A percentile compares a stretch with the other conserved stretches of the same genome.
phyloP scores from a whole-genome alignment of 64 coral and sea anemone species.

The Porites australiensis region DNA sequence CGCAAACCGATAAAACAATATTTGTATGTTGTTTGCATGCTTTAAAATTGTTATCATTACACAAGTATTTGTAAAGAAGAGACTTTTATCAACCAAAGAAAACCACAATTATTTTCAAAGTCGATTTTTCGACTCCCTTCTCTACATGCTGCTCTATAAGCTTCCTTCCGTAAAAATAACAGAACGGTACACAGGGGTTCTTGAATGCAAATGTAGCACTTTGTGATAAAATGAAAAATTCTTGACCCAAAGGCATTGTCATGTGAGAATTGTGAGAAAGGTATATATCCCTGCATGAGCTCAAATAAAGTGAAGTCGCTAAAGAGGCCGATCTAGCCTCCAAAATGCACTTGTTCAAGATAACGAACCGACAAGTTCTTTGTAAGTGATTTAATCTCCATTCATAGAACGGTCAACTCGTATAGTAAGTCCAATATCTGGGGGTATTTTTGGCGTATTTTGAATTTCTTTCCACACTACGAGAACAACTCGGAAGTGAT shows the following conservation, averaged over 20 bases:
- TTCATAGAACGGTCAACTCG: no score
- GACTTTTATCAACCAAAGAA: background rate
- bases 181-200: background rate
- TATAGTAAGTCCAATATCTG: background rate
- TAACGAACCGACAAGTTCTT: background rate
- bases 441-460: background rate
- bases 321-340: background rate
- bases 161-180: no score
- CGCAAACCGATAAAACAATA: slow-evolving; percentile 27
- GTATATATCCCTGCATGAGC: background rate
- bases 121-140: no score
- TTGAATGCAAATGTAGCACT: background rate
- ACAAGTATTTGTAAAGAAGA: background rate
- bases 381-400: no score
- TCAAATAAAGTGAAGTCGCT: background rate
- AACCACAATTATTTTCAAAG: background rate
- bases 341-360: background rate
- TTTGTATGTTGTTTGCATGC: background rate
- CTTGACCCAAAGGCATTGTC: background rate
- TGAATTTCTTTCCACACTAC: slow-evolving; percentile 1
- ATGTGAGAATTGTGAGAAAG: background rate
- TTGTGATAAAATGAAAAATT: background rate
- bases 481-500: slow-evolving; percentile 33
- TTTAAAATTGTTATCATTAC: background rate
- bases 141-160: no score